Evolutionary conservation across 1,140 invertebrate genomes (phyloP), one percentile per base, ranked within the genome.

Genomic region (Conus betulinus): DNA sequence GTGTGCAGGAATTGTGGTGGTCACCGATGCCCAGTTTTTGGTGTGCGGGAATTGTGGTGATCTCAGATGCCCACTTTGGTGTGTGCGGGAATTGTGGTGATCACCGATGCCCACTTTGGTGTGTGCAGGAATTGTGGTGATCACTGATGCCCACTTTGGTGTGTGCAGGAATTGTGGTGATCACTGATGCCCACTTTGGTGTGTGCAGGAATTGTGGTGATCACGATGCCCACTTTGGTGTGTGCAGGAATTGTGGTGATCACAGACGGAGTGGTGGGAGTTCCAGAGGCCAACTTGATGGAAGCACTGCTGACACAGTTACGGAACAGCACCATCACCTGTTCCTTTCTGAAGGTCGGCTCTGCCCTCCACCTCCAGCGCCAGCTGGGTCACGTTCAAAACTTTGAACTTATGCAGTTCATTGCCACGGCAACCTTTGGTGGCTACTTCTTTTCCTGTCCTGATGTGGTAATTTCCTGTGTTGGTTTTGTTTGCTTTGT

Each of bases 341-440:
- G 97, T 92, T 98, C 97, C 81, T 98, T 98, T 94, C 95, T 98
- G 84, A 97, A 97, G 93, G 96, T 98, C 17, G 97, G 97, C 60
- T 97, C 97, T 91, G 94, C 95, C 81, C 92, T 74, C 88, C 63
- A 67, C 63, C 55, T 89, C 0, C 89, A 91, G 52, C 86, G 91
- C 39, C 91, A 93, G 76, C 91, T 96, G 88, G 97, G 97, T 23
- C 96, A 97, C 92, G 96, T 98, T 3, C 96, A 97, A 52, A 97
- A 96, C 94, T 93, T 96, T 83, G 97, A 98, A 94, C 95, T 98
- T 25, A 96, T 98, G 95, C 96, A 97, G 92, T 98, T 98, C 93
- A 96, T 98, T 89, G 96, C 98, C 63, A 96, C 96, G 78, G 97
- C 97, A 39, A 98, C 98, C 23, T 96, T 97, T 93, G 98, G 98